Conservation (phyloP, 2,888 invertebrate genomes). For the Biston betularia region DNA sequence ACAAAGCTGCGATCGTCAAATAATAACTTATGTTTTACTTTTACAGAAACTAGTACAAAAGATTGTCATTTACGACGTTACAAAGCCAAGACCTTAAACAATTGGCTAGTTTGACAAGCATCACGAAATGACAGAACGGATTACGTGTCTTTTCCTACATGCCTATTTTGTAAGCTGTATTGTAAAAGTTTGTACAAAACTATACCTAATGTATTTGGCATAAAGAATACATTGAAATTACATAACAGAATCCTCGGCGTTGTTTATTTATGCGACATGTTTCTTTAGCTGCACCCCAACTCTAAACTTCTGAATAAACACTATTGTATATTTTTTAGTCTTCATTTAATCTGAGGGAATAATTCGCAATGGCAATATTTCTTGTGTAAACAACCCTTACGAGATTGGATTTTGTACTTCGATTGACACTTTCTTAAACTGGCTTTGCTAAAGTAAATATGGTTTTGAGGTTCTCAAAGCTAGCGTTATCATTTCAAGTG, state of each 20-base stretch:
- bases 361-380: constrained; percentile 63
- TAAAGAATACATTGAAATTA: constrained; percentile 39
- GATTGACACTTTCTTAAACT: constrained; percentile 57
- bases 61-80: constrained; percentile 73
- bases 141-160: constrained; percentile 51
- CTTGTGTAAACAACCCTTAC: constrained; percentile 74
- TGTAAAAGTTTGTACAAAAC: constrained; percentile 34
- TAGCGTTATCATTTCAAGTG: constrained; percentile 41
- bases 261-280: constrained; percentile 56
- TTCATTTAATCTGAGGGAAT: constrained; percentile 62
- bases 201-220: constrained; percentile 48
- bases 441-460: constrained; percentile 56
- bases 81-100: constrained; percentile 75
- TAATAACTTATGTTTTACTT: constrained; percentile 80
- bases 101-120: constrained; percentile 80
- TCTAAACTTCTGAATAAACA: constrained; percentile 70
- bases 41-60: constrained; percentile 68
- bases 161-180: not conserved
- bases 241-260: constrained; percentile 28
- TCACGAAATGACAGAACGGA: constrained; percentile 79
- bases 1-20: constrained; percentile 69
- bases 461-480: constrained; percentile 28
- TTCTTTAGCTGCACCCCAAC: constrained; percentile 72
- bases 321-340: constrained; percentile 58
- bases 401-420: constrained; percentile 62